A percentile compares a stretch with the other conserved stretches of the same genome.
phyloP scores from a whole-genome alignment of 2,113 vertebrate genomes.

The Nycticebus coucang region DNA sequence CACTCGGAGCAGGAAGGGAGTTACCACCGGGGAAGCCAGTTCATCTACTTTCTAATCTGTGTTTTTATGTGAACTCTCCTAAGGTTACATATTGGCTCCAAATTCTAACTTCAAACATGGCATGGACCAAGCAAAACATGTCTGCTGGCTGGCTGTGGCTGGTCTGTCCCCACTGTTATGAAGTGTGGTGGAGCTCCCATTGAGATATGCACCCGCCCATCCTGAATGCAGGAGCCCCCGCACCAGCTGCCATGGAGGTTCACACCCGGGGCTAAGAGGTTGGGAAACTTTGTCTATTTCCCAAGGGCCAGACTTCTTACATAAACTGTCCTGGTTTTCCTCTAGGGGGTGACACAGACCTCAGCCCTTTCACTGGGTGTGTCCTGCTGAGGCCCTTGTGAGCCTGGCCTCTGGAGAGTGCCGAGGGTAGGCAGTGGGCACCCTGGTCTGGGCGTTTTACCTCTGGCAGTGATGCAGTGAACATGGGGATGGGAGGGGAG shows the following conservation, averaged over 20 bases:
- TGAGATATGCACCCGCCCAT: not conserved
- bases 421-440: not conserved
- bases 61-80: not conserved
- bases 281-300: not conserved
- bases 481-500: not conserved
- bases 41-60: not conserved
- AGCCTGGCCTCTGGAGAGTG: not conserved
- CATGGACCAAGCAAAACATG: not conserved
- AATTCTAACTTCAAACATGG: not conserved
- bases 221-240: not conserved
- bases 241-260: not conserved
- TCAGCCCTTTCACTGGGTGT: not conserved
- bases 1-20: not conserved
- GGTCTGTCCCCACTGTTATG: not conserved
- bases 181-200: not conserved
- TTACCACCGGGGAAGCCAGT: not conserved
- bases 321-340: not conserved
- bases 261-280: not conserved
- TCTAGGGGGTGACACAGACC: not conserved
- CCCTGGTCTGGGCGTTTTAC: not conserved
- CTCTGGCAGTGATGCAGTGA: not conserved
- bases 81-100: not conserved
- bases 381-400: not conserved
- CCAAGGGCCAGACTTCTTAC: not conserved
- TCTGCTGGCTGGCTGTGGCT: not conserved